phyloP scores from a whole-genome alignment of 2,888 invertebrate species.

The Oligia latruncula region DNA sequence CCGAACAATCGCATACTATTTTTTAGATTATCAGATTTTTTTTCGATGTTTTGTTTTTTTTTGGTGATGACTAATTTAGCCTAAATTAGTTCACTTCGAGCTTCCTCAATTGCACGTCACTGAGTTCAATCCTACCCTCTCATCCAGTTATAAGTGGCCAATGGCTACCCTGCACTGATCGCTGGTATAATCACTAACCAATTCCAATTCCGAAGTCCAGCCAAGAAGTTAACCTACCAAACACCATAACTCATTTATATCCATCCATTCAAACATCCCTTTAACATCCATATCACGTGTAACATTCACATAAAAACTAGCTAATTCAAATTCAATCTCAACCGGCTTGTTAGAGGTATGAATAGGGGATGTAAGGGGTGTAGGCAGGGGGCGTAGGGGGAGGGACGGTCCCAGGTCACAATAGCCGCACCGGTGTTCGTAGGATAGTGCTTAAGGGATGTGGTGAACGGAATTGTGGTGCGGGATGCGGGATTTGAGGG shows the following conservation, averaged over 20 bases:
- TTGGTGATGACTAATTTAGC: no score
- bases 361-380: slow-evolving; percentile 42
- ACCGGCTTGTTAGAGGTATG: slow-evolving; percentile 65
- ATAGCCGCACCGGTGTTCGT: slow-evolving; percentile 61
- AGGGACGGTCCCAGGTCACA: slow-evolving; percentile 61
- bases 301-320: slow-evolving; percentile 63
- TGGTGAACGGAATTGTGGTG: slow-evolving; percentile 25
- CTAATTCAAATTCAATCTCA: slow-evolving; percentile 69
- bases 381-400: slow-evolving; percentile 9
- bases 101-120: neutral
- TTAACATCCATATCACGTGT: slow-evolving; percentile 50
- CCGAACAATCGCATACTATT: neutral
- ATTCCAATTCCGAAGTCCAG: slow-evolving; percentile 4
- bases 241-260: slow-evolving; percentile 20
- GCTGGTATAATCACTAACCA: neutral
- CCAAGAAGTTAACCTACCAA: slow-evolving; percentile 29
- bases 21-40: neutral
- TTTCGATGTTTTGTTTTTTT: neutral
- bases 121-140: neutral
- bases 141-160: neutral
- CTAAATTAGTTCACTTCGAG: neutral
- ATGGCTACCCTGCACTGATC: neutral
- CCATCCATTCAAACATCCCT: slow-evolving; percentile 4
- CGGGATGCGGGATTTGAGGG: slow-evolving; percentile 24
- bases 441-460: slow-evolving; percentile 59